These are phyloP conservation scores for Papilio polyxenes DNA, from an alignment of 1,140 invertebrate genomes.

Conservation along the genomic window DNA sequence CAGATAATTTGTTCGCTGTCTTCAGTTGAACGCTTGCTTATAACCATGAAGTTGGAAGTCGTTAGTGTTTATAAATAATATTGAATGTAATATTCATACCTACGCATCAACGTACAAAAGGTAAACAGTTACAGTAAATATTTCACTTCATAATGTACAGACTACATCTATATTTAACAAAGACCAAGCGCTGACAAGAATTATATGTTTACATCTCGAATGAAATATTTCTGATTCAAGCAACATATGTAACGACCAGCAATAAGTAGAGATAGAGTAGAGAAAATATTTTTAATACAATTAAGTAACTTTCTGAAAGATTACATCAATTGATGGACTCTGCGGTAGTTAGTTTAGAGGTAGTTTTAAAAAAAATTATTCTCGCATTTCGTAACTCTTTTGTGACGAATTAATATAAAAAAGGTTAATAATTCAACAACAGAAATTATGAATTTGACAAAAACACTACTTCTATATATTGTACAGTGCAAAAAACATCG, in stretches of 20 bases:
- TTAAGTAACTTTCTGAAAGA: no score
- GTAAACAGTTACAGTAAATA: neutral
- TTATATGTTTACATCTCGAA: constrained; percentile 18
- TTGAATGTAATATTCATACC: neutral
- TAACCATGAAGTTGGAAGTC: neutral
- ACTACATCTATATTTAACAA: constrained; percentile 12
- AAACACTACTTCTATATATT: neutral
- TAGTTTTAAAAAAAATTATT: no score
- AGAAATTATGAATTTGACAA: neutral
- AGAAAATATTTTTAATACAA: neutral
- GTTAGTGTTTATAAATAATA: constrained; percentile 27
- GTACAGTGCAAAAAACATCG: neutral
- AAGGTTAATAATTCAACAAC: neutral
- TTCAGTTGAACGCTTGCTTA: neutral
- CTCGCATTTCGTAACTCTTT: no score
- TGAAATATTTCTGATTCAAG: constrained; percentile 12
- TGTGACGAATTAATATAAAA: neutral
- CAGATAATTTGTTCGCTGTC: neutral
- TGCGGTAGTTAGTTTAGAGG: no score
- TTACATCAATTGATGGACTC: no score
- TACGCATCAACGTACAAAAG: neutral
- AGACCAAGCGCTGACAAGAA: constrained; percentile 1
- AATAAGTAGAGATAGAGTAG: neutral
- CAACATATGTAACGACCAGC: neutral
- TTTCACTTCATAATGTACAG: neutral